phyloP scores from a whole-genome alignment of 2,113 vertebrate genomes.

The Scophthalmus maximus region DNA sequence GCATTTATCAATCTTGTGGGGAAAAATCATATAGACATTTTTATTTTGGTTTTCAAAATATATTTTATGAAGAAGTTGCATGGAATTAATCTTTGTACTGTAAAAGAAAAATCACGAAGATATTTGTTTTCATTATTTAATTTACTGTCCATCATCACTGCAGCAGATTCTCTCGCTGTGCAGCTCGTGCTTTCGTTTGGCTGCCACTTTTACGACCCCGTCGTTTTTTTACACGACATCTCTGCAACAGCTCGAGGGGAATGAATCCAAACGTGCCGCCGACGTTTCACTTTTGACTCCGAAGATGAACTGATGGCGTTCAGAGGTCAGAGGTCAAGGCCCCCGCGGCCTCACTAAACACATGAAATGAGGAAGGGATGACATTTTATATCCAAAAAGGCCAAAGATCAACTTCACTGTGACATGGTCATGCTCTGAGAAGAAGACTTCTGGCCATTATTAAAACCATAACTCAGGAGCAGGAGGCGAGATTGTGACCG shows the following conservation, averaged over 20 bases:
- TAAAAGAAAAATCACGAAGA: too few relatives aligned
- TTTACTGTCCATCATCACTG: too few relatives aligned
- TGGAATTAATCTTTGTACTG: conserved; percentile 60
- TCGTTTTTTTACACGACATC: not conserved
- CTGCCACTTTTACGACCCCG: too few relatives aligned
- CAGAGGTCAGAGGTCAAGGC: not conserved
- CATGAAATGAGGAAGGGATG: not conserved
- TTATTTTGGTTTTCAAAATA: too few relatives aligned
- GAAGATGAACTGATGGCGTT: not conserved
- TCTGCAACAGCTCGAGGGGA: not conserved
- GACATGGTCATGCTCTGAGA: not conserved
- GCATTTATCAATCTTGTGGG: too few relatives aligned
- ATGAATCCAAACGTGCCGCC: not conserved
- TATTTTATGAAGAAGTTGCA: too few relatives aligned
- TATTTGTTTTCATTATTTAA: too few relatives aligned
- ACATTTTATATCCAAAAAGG: not conserved
- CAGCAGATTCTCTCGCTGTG: too few relatives aligned
- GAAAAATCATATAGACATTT: too few relatives aligned
- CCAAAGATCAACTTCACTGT: not conserved
- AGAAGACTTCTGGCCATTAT: not conserved
- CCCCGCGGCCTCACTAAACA: not conserved
- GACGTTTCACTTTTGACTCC: too few relatives aligned
- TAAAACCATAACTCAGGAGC: not conserved
- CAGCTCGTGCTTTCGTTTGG: too few relatives aligned
- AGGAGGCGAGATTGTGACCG: not conserved